These are phyloP conservation scores for Parus major DNA, from an alignment of 2,113 vertebrate genomes.

Conservation along the genomic window DNA sequence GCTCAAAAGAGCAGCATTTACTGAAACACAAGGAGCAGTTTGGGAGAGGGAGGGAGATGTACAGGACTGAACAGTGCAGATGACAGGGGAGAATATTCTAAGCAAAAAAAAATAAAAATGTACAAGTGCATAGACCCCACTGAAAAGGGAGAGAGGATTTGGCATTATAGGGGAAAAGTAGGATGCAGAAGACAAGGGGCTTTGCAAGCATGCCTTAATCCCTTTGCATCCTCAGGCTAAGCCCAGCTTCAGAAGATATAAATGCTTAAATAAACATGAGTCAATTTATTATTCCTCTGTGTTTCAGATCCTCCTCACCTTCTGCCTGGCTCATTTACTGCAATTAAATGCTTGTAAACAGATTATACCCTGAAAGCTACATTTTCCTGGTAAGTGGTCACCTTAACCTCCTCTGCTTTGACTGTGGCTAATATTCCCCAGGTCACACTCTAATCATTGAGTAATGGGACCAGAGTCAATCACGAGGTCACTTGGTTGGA, in stretches of 20 bases:
- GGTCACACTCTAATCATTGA: not conserved
- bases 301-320: slow-evolving; percentile 58
- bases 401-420: slow-evolving; percentile 4
- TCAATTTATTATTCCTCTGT: slow-evolving; percentile 58
- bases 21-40: not conserved
- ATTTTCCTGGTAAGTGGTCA: slow-evolving; percentile 45
- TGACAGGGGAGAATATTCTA: not conserved
- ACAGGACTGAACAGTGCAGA: not conserved
- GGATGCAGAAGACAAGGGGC: not conserved
- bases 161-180: not conserved
- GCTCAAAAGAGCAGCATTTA: not conserved
- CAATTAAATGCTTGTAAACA: slow-evolving; percentile 64
- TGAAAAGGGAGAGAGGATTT: not conserved
- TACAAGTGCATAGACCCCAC: not conserved
- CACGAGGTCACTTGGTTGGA: not conserved
- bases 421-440: not conserved
- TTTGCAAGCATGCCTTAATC: slow-evolving; percentile 1
- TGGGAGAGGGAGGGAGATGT: not conserved
- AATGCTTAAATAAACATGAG: slow-evolving; percentile 58
- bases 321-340: slow-evolving; percentile 60
- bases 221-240: not conserved
- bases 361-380: slow-evolving; percentile 44
- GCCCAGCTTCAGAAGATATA: slow-evolving; percentile 8
- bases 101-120: not conserved
- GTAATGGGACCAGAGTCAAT: not conserved